A percentile compares a stretch with the other conserved stretches of the same genome.
phyloP scores from a whole-genome alignment of 2,888 invertebrate genomes.

The Adelognathus sp. region DNA sequence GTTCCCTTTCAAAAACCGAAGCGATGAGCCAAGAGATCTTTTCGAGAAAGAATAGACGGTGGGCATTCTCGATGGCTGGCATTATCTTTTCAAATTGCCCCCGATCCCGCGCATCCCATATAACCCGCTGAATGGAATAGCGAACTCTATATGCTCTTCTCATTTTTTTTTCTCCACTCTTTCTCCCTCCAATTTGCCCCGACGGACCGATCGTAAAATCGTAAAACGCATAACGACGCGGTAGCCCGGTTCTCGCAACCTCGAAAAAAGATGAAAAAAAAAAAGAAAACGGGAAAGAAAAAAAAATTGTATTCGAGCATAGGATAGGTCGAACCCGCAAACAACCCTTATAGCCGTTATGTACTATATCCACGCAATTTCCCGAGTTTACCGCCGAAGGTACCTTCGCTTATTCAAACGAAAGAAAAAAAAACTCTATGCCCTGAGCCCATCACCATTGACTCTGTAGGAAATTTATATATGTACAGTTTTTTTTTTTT shows the following conservation, averaged over 20 bases:
- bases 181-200: conserved; percentile 43
- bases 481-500: background rate
- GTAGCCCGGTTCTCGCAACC: conserved; percentile 22
- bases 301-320: conserved; percentile 10
- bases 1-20: conserved; percentile 47
- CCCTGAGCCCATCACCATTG: background rate
- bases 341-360: conserved; percentile 39
- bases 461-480: conserved; percentile 4
- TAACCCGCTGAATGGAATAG: conserved; percentile 53
- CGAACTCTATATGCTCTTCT: no score
- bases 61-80: conserved; percentile 65
- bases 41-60: conserved; percentile 65
- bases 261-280: conserved; percentile 15
- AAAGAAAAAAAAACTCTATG: background rate
- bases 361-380: conserved; percentile 12
- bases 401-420: conserved; percentile 19
- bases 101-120: conserved; percentile 27
- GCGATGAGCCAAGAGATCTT: conserved; percentile 53
- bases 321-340: conserved; percentile 34
- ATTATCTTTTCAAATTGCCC: conserved; percentile 76
- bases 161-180: conserved; percentile 22
- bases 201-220: conserved; percentile 55
- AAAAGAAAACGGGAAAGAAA: conserved; percentile 20
- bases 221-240: conserved; percentile 62
- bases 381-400: conserved; percentile 4